Percentiles rank a stretch among this genome's conserved stretches.
phyloP scores from a whole-genome alignment of 1,140 invertebrate genomes.

The Drosophila sproati region DNA sequence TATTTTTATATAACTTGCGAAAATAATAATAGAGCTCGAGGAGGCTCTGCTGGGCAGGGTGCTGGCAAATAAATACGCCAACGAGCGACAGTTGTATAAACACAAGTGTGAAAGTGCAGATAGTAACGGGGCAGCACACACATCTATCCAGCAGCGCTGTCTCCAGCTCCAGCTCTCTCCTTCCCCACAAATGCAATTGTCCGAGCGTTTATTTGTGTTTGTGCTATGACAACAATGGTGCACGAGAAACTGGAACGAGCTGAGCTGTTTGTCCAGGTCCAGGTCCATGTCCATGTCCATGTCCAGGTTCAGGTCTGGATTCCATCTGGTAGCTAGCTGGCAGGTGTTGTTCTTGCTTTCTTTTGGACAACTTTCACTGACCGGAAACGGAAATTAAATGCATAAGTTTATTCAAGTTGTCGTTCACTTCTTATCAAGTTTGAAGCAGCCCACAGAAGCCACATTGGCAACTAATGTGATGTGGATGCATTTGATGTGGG shows the following conservation, averaged over 20 bases:
- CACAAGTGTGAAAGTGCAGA: constrained; percentile 81
- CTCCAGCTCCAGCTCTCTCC: constrained; percentile 16
- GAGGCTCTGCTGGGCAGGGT: constrained; percentile 20
- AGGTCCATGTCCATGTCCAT: too few relatives aligned
- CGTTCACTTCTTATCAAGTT: constrained; percentile 57
- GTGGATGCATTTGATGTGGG: background rate
- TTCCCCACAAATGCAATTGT: constrained; percentile 49
- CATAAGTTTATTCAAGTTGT: constrained; percentile 67
- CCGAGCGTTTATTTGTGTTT: constrained; percentile 69
- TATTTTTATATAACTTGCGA: constrained; percentile 83
- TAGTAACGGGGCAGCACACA: constrained; percentile 53
- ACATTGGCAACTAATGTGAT: constrained; percentile 14
- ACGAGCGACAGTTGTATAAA: constrained; percentile 77
- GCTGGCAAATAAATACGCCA: constrained; percentile 51
- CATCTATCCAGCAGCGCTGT: constrained; percentile 26
- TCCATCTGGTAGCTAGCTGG: constrained; percentile 19
- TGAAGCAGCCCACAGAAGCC: constrained; percentile 17
- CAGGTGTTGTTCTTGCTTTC: constrained; percentile 70
- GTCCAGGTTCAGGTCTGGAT: constrained; percentile 12
- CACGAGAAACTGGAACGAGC: constrained; percentile 14
- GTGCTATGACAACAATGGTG: constrained; percentile 55
- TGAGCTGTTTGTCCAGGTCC: background rate
- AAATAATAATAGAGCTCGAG: constrained; percentile 74
- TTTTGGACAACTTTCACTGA: constrained; percentile 71
- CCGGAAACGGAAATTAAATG: constrained; percentile 81